These are phyloP conservation scores for Parazoanthus atlanticus DNA, from an alignment of 92 coral and sea anemone species.

Conservation along the genomic window DNA sequence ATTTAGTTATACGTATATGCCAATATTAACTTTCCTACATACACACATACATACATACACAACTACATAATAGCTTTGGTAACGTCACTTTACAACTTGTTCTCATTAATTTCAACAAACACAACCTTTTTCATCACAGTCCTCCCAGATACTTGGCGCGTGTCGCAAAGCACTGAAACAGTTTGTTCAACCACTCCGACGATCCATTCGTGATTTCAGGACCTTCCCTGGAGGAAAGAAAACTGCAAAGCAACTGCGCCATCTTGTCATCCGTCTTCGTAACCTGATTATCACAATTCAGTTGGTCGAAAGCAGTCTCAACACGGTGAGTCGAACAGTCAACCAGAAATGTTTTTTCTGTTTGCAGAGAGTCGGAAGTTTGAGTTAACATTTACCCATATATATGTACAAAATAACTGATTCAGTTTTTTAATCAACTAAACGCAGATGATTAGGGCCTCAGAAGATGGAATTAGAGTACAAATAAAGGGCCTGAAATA, in stretches of 20 bases:
- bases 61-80: not conserved
- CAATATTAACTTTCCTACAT: too few relatives aligned
- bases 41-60: too few relatives aligned
- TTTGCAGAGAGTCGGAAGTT: not conserved
- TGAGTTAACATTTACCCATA: not conserved
- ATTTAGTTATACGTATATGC: too few relatives aligned
- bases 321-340: conserved; percentile 2
- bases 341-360: not conserved
- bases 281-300: not conserved
- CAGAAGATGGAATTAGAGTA: not conserved
- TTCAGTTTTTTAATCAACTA: not conserved
- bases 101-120: not conserved
- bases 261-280: conserved; percentile 1
- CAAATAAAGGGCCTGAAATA: not conserved
- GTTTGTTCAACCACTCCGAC: not conserved
- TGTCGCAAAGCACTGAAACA: conserved; percentile 4
- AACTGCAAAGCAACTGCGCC: not conserved
- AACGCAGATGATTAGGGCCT: not conserved
- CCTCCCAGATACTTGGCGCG: not conserved
- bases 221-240: conserved; percentile 15
- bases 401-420: not conserved
- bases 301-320: conserved; percentile 9
- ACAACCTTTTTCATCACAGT: not conserved
- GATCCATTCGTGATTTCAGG: conserved; percentile 13
- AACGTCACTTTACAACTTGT: not conserved